Evolutionary conservation across 2,113 vertebrate genomes (phyloP).

Genomic region (Sapajus apella): DNA sequence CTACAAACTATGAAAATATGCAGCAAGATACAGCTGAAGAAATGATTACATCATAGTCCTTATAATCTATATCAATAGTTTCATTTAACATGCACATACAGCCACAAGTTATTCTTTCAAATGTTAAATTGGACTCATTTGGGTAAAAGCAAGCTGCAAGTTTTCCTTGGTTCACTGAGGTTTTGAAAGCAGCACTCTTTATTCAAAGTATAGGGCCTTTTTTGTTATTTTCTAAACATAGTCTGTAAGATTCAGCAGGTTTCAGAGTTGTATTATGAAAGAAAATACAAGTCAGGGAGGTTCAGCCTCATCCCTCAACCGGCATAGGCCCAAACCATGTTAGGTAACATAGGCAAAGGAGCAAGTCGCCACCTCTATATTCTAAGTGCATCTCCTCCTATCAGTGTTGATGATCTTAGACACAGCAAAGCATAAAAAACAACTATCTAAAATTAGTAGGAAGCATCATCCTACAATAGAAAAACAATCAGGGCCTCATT

Average conservation of each 20-base stretch:
- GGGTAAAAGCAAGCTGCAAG: not conserved
- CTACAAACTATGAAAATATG: not conserved
- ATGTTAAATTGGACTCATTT: not conserved
- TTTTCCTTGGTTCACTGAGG: not conserved
- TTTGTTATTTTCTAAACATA: not conserved
- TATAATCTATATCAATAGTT: not conserved
- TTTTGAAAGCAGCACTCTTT: not conserved
- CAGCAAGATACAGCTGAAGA: not conserved
- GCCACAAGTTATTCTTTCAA: not conserved
- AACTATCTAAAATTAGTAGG: conserved; percentile 51
- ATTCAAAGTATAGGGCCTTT: not conserved
- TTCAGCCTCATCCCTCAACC: not conserved
- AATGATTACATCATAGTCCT: not conserved
- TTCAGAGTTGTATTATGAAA: not conserved
- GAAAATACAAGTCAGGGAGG: not conserved
- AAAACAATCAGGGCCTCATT: conserved; percentile 41
- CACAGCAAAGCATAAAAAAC: conserved; percentile 42
- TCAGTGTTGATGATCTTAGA: not conserved
- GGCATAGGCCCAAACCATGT: not conserved
- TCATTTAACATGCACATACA: not conserved
- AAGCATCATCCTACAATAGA: not conserved
- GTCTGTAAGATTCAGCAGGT: not conserved
- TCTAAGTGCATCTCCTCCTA: not conserved
- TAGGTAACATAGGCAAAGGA: not conserved
- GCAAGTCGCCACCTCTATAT: not conserved